These are phyloP conservation scores for Lordiphosa stackelbergi DNA, from an alignment of 1,140 invertebrate species.

Conservation along the genomic window DNA sequence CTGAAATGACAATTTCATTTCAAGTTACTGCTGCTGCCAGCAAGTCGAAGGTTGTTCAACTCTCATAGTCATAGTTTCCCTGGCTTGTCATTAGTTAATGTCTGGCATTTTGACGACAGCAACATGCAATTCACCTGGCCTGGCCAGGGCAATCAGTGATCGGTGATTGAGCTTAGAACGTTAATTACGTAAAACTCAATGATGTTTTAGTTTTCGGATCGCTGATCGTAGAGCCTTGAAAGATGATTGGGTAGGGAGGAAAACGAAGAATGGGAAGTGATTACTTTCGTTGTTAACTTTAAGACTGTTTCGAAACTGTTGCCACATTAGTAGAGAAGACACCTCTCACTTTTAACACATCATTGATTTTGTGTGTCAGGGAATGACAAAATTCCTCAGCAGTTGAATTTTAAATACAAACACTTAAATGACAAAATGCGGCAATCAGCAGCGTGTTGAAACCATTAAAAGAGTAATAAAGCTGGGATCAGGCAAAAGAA, in stretches of 20 bases:
- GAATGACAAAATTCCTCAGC: slow-evolving; percentile 37
- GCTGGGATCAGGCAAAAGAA: no score
- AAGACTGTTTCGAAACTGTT: slow-evolving; percentile 11
- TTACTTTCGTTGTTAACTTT: no score
- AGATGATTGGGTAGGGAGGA: no score
- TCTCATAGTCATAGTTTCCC: slow-evolving; percentile 40
- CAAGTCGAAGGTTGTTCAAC: slow-evolving; percentile 55
- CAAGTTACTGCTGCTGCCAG: slow-evolving; percentile 25
- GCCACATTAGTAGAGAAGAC: slow-evolving; percentile 10
- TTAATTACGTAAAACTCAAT: slow-evolving; percentile 44
- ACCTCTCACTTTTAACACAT: slow-evolving; percentile 51
- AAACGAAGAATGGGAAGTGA: no score
- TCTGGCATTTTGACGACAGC: slow-evolving; percentile 17
- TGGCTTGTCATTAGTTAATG: slow-evolving; percentile 69
- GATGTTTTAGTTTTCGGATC: slow-evolving; percentile 16
- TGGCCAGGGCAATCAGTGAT: slow-evolving; percentile 29
- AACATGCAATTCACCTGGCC: not conserved
- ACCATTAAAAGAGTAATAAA: no score
- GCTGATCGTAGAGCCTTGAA: slow-evolving; percentile 13
- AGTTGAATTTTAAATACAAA: slow-evolving; percentile 36
- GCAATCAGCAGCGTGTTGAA: no score
- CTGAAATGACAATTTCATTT: slow-evolving; percentile 72
- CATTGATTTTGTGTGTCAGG: slow-evolving; percentile 61
- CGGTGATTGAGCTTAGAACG: slow-evolving; percentile 29
- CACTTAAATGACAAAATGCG: slow-evolving; percentile 5